Percentiles rank a stretch among this genome's conserved stretches.
Conservation (phyloP, 2,113 vertebrate genomes). For the Lophius piscatorius region DNA sequence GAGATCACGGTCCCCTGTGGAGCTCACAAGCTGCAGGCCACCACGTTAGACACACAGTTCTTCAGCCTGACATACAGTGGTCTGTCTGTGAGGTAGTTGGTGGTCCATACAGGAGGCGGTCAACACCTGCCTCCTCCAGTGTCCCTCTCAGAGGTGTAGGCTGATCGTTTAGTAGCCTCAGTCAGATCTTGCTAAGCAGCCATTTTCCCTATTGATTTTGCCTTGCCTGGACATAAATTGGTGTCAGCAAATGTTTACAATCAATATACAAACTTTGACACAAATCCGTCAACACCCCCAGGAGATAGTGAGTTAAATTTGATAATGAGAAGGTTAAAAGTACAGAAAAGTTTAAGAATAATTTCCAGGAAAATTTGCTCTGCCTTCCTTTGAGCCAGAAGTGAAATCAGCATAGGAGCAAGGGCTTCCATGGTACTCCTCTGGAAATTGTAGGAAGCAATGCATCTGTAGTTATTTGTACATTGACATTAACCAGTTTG, state of each 20-base stretch:
- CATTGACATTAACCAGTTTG: constrained; percentile 25
- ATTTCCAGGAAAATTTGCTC: constrained; percentile 2
- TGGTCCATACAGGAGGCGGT: no score
- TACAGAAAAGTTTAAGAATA: constrained; percentile 15
- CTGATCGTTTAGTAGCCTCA: constrained; percentile 61
- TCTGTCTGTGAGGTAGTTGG: no score
- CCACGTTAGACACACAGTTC: no score
- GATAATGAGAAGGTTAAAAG: constrained; percentile 4
- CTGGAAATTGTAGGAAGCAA: constrained; percentile 47
- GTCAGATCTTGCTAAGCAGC: constrained; percentile 75
- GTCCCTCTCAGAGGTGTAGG: no score
- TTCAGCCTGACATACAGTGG: no score
- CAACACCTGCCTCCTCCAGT: no score
- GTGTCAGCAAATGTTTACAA: constrained; percentile 51
- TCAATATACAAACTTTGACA: constrained; percentile 13
- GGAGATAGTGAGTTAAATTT: constrained; percentile 20
- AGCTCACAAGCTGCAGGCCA: no score
- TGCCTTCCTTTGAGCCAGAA: background rate
- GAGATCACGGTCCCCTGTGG: no score
- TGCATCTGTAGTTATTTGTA: constrained; percentile 30
- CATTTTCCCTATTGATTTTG: constrained; percentile 76
- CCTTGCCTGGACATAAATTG: constrained; percentile 70
- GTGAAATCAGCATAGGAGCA: constrained; percentile 17
- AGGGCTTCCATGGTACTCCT: constrained; percentile 8
- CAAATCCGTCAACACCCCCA: background rate